Conservation (phyloP, 1,140 invertebrate genomes). For the Drosophila aff. region DNA sequence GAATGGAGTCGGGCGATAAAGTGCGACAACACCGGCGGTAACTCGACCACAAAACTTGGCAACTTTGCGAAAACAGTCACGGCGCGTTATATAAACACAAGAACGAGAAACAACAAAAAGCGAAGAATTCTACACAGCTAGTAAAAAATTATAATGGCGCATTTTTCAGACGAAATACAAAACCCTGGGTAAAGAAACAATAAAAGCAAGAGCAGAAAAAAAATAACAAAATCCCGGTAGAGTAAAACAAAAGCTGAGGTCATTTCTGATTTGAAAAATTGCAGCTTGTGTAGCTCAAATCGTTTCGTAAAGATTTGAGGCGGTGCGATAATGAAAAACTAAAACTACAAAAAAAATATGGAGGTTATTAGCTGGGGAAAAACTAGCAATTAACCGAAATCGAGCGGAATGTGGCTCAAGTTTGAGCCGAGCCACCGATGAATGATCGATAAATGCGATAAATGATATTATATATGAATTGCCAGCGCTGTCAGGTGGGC, state of each 20-base stretch:
- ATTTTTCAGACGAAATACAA: constrained; percentile 68
- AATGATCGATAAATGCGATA: constrained; percentile 56
- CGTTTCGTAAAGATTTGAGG: constrained; percentile 23
- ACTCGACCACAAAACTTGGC: constrained; percentile 52
- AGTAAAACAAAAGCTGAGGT: constrained; percentile 63
- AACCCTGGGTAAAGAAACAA: constrained; percentile 23
- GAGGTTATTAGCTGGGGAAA: constrained; percentile 61
- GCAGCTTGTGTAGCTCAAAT: constrained; percentile 45
- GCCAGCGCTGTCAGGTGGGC: constrained; percentile 33
- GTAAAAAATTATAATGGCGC: constrained; percentile 53
- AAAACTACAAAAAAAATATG: constrained; percentile 11
- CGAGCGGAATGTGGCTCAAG: constrained; percentile 68
- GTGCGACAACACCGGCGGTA: constrained; percentile 32
- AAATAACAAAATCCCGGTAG: neutral
- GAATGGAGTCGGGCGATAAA: constrained; percentile 44
- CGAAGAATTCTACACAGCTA: constrained; percentile 52
- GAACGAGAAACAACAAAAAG: constrained; percentile 19
- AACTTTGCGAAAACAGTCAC: constrained; percentile 77
- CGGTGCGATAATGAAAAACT: constrained; percentile 47
- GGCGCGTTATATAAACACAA: constrained; percentile 57
- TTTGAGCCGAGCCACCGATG: constrained; percentile 24
- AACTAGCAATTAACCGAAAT: constrained; percentile 67
- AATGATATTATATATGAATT: constrained; percentile 48
- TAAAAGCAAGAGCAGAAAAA: neutral
- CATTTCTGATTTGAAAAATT: constrained; percentile 64